Evolutionary conservation across 1,140 invertebrate species (phyloP).

Genomic region (Drosophila nigromelanica): DNA sequence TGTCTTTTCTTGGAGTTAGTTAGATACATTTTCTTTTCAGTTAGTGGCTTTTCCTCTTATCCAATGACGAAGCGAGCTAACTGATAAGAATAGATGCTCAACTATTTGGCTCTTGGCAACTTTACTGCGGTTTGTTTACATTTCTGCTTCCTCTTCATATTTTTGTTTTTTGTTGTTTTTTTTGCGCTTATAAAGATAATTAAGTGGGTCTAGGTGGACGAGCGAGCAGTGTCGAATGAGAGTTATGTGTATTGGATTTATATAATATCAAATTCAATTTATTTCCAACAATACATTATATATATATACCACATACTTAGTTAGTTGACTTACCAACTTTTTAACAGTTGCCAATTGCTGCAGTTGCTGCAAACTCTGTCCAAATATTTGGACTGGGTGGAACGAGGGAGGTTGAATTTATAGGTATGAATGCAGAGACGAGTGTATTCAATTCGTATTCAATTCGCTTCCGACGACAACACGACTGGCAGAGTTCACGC

Average conservation of each 20-base stretch:
- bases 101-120: slow-evolving; percentile 26
- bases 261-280: slow-evolving; percentile 34
- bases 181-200: slow-evolving; percentile 64
- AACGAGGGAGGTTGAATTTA: not conserved
- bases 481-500: slow-evolving; percentile 63
- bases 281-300: no score
- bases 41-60: slow-evolving; percentile 35
- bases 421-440: not conserved
- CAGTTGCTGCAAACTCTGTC: slow-evolving; percentile 44
- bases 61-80: slow-evolving; percentile 28
- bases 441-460: slow-evolving; percentile 23
- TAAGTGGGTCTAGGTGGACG: slow-evolving; percentile 61
- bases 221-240: slow-evolving; percentile 41
- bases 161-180: slow-evolving; percentile 5
- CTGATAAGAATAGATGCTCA: slow-evolving; percentile 48
- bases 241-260: slow-evolving; percentile 58
- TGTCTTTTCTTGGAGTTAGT: no score
- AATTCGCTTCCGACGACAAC: slow-evolving; percentile 34
- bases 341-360: slow-evolving; percentile 27
- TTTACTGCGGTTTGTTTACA: slow-evolving; percentile 43
- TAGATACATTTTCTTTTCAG: not conserved
- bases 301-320: slow-evolving; percentile 8
- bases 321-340: slow-evolving; percentile 54
- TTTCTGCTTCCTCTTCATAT: slow-evolving; percentile 41
- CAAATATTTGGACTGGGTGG: slow-evolving; percentile 39